Conservation (phyloP, 2,797 vertebrate species). For the Buphagus erythrorhynchus region DNA sequence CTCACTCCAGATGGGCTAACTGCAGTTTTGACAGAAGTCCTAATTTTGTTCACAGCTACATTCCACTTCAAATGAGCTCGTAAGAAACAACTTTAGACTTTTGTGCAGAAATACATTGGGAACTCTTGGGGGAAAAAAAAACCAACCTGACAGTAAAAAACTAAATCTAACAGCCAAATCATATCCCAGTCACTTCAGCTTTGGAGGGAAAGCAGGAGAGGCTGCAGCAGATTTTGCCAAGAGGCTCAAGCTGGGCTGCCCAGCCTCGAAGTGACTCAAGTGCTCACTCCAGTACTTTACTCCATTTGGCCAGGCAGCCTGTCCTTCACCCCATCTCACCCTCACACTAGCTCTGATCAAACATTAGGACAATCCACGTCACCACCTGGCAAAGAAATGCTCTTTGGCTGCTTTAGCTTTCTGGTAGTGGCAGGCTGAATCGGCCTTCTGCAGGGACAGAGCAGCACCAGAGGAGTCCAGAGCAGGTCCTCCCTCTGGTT, state of each 20-base stretch:
- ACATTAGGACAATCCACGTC: rapidly evolving
- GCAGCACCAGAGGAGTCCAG: background rate
- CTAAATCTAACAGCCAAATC: background rate
- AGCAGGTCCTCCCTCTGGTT: background rate
- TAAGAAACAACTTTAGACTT: background rate
- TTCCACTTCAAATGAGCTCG: background rate
- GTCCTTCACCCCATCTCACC: background rate
- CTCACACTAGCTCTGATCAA: background rate
- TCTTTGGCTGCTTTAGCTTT: background rate
- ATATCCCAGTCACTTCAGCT: background rate
- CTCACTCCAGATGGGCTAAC: background rate
- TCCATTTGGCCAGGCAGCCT: background rate
- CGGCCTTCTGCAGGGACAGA: background rate
- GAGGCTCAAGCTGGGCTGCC: background rate
- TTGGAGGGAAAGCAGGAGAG: background rate
- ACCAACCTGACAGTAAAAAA: background rate
- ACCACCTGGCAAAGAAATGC: background rate
- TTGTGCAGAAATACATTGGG: background rate
- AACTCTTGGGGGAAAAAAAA: background rate
- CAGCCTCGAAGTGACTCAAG: background rate
- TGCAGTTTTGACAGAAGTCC: background rate
- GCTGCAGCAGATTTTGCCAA: background rate
- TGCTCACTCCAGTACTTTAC: background rate
- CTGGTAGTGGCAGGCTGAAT: background rate
- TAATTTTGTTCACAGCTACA: rapidly evolving